phyloP scores from a whole-genome alignment of 2,797 vertebrate genomes.

The Borostomias antarcticus region DNA sequence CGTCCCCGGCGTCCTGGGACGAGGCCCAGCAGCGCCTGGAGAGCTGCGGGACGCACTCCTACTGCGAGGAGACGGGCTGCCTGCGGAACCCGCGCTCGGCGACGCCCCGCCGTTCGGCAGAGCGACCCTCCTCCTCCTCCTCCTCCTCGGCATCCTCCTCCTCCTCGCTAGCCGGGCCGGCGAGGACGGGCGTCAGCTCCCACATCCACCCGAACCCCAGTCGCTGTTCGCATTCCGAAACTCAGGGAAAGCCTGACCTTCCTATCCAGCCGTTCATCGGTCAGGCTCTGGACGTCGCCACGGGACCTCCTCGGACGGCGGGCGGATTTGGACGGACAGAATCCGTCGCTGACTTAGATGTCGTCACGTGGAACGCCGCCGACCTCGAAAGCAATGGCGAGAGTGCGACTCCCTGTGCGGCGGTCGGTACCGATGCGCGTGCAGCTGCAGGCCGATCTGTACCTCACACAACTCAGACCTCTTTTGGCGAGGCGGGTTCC shows the following conservation, averaged over 20 bases:
- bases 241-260: constrained; percentile 75
- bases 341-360: constrained; percentile 71
- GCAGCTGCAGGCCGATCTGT: constrained; percentile 45
- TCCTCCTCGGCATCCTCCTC: constrained; percentile 11
- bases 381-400: constrained; percentile 55
- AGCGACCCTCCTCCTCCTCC: constrained; percentile 38
- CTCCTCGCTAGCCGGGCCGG: constrained; percentile 49
- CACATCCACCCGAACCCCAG: constrained; percentile 65
- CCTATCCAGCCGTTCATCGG: constrained; percentile 66
- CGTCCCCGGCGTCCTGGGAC: constrained; percentile 68
- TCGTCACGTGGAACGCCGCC: constrained; percentile 68
- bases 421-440: constrained; percentile 48
- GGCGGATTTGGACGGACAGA: constrained; percentile 65
- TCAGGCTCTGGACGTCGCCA: constrained; percentile 68
- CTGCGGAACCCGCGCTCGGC: constrained; percentile 72
- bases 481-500: constrained; percentile 47
- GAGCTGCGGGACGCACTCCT: constrained; percentile 76
- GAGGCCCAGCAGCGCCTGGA: constrained; percentile 74
- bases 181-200: constrained; percentile 48
- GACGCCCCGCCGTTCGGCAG: constrained; percentile 50
- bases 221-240: constrained; percentile 68
- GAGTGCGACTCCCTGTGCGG: constrained; percentile 63
- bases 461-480: constrained; percentile 65
- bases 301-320: constrained; percentile 57
- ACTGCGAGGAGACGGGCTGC: constrained; percentile 80